Evolutionary conservation across 2,797 vertebrate species (phyloP).

Genomic region (Spheniscus humboldti): DNA sequence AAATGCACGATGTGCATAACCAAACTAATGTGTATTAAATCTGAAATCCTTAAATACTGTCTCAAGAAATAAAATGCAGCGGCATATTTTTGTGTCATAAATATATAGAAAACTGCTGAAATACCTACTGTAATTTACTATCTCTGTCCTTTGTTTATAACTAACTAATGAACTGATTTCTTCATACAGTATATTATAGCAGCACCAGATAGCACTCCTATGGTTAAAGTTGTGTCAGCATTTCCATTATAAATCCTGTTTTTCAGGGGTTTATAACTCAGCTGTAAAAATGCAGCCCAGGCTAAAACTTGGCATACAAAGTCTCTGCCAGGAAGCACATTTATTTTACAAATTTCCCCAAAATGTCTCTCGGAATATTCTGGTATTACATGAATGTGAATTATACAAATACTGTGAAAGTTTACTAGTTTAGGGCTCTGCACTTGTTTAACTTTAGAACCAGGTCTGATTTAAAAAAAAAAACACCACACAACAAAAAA

Average conservation of each 20-base stretch:
- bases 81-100: constrained; percentile 69
- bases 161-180: constrained; percentile 77
- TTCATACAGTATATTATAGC: constrained; percentile 67
- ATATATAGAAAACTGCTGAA: constrained; percentile 69
- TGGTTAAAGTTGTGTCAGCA: constrained; percentile 55
- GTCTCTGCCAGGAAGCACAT: constrained; percentile 55
- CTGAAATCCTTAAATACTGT: constrained; percentile 70
- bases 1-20: constrained; percentile 53
- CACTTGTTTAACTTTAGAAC: neutral
- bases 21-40: constrained; percentile 68
- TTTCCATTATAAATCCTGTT: constrained; percentile 70
- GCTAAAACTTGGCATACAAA: constrained; percentile 59
- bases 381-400: neutral
- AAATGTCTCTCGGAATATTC: neutral
- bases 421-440: neutral
- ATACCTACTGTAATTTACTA: constrained; percentile 74
- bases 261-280: constrained; percentile 70
- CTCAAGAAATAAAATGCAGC: constrained; percentile 70
- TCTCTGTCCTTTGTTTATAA: constrained; percentile 75
- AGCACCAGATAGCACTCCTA: constrained; percentile 40
- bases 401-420: neutral
- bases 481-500: neutral
- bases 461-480: neutral
- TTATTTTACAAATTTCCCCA: constrained; percentile 22
- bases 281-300: constrained; percentile 69